A percentile compares a stretch with the other conserved stretches of the same genome.
phyloP scores from a whole-genome alignment of 2,888 invertebrate genomes.

The Drosophila recens region DNA sequence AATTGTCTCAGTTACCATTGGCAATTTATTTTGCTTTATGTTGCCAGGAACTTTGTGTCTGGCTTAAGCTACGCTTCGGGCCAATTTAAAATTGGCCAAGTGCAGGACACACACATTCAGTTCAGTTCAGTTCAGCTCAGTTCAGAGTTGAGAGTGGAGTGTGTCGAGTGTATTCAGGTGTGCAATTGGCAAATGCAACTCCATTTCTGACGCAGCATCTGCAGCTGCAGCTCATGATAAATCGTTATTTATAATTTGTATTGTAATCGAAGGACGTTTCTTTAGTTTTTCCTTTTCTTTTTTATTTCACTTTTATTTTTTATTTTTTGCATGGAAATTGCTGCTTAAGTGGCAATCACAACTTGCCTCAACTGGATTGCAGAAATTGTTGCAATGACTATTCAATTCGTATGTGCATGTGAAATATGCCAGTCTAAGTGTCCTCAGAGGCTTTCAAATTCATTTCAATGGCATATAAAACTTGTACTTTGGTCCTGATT shows the following conservation, averaged over 20 bases:
- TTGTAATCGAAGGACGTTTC: constrained; percentile 64
- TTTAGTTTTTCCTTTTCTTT: constrained; percentile 22
- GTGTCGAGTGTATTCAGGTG: constrained; percentile 68
- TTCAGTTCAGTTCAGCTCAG: neutral
- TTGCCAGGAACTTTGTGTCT: constrained; percentile 36
- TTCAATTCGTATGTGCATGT: constrained; percentile 4
- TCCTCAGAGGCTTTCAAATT: constrained; percentile 10
- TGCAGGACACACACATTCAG: constrained; percentile 17
- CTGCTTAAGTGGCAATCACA: constrained; percentile 56
- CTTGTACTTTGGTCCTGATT: neutral
- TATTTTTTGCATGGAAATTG: constrained; percentile 33
- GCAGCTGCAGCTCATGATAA: constrained; percentile 63
- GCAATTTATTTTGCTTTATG: constrained; percentile 70
- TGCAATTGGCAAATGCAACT: constrained; percentile 67
- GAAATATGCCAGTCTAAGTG: neutral
- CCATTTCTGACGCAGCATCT: constrained; percentile 30
- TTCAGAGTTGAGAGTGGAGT: constrained; percentile 8
- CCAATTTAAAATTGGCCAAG: constrained; percentile 43
- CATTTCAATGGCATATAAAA: constrained; percentile 8
- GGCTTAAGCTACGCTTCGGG: constrained; percentile 23
- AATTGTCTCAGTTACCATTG: constrained; percentile 60
- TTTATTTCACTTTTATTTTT: constrained; percentile 16
- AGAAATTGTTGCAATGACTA: constrained; percentile 18
- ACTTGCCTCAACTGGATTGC: constrained; percentile 18
- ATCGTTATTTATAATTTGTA: constrained; percentile 80